These are phyloP conservation scores for Temnothorax unifasciatus DNA, from an alignment of 2,888 invertebrate genomes.

Conservation along the genomic window DNA sequence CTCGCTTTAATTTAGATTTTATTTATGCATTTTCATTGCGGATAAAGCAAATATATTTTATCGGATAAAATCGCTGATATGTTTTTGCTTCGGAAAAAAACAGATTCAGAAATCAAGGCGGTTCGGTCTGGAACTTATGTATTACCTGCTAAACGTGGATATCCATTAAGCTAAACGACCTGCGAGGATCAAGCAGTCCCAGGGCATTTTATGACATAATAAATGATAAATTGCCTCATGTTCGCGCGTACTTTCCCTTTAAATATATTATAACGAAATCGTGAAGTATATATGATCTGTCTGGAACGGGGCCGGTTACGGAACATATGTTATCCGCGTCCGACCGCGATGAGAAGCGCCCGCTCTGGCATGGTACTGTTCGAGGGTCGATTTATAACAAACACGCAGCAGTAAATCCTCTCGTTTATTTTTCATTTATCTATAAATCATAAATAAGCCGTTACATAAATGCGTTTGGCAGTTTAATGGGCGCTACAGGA, in stretches of 20 bases:
- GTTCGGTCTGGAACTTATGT: background rate
- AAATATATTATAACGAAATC: background rate
- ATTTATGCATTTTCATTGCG: background rate
- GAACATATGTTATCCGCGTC: background rate
- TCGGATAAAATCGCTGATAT: background rate
- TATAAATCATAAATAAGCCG: slow-evolving; percentile 9
- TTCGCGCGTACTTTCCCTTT: background rate
- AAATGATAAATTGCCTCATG: slow-evolving; percentile 16
- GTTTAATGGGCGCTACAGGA: background rate
- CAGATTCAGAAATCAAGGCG: background rate
- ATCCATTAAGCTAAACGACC: slow-evolving; percentile 13
- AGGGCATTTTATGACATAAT: too few species aligned
- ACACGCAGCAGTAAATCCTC: slow-evolving; percentile 17
- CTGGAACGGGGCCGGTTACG: background rate
- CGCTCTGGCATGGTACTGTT: background rate
- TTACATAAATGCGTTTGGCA: background rate
- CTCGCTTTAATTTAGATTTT: background rate
- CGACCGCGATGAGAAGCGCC: background rate
- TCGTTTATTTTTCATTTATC: slow-evolving; percentile 8
- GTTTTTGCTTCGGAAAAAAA: background rate
- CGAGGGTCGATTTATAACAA: background rate
- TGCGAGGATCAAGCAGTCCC: background rate
- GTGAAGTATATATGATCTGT: slow-evolving; percentile 7
- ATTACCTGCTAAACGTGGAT: background rate
- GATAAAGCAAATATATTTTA: background rate